A percentile compares a stretch with the other conserved stretches of the same genome.
These are phyloP conservation scores for Antheraea assamensis DNA, from an alignment of 2,888 invertebrate genomes.

Conservation along the genomic window DNA sequence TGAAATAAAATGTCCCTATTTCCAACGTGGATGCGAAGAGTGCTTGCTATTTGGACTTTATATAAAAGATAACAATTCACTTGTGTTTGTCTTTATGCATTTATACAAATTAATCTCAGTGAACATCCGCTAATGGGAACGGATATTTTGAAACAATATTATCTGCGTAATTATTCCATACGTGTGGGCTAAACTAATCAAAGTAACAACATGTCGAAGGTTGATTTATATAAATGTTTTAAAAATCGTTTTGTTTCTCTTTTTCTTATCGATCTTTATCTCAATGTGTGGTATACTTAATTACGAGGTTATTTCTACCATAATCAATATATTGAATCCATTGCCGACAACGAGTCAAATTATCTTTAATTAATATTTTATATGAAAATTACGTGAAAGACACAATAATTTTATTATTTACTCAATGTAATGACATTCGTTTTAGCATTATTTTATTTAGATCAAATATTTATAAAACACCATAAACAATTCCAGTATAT, in stretches of 20 bases:
- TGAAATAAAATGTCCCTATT: too few species aligned
- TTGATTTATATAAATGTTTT: not conserved
- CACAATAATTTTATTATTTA: too few species aligned
- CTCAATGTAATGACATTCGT: too few species aligned
- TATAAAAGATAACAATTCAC: not conserved
- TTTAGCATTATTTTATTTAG: too few species aligned
- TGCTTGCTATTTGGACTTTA: too few species aligned
- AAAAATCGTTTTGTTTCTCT: not conserved
- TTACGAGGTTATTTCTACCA: not conserved
- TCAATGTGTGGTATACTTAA: not conserved
- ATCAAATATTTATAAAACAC: too few species aligned
- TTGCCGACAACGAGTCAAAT: too few species aligned
- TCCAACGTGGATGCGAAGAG: too few species aligned
- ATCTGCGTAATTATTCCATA: not conserved
- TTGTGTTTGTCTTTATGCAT: not conserved
- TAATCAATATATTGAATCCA: not conserved
- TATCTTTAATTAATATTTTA: too few species aligned
- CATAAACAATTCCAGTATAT: too few species aligned
- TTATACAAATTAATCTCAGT: not conserved
- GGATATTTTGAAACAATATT: conserved; percentile 8
- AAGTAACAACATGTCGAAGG: not conserved
- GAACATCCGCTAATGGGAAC: not conserved
- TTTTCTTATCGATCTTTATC: not conserved
- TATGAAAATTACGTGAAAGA: too few species aligned
- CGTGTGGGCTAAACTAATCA: not conserved